Percentiles rank a stretch among this genome's conserved stretches.
These are phyloP conservation scores for Elmis aenea DNA, from an alignment of 2,888 invertebrate species.

Conservation along the genomic window DNA sequence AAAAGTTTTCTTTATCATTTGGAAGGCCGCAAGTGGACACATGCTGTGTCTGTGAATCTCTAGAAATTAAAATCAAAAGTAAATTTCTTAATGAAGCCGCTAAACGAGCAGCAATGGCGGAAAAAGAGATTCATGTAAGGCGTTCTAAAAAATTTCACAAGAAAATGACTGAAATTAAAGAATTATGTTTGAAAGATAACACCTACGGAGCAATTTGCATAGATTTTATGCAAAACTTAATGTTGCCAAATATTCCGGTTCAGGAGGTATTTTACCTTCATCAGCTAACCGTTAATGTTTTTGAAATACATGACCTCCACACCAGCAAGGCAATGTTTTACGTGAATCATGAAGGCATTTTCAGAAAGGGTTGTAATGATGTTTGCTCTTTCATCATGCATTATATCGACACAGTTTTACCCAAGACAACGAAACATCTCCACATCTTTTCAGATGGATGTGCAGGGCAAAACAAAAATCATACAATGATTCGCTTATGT, in stretches of 20 bases:
- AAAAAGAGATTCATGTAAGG: slow-evolving; percentile 15
- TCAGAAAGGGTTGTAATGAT: too few species aligned
- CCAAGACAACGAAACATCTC: slow-evolving; percentile 12
- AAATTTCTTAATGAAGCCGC: slow-evolving; percentile 14
- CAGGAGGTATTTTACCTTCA: slow-evolving; percentile 25
- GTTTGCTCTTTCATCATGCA: slow-evolving; percentile 16
- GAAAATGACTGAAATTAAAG: slow-evolving; percentile 10
- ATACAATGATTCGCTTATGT: slow-evolving; percentile 5
- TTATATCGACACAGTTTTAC: slow-evolving; percentile 7
- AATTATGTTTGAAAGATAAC: slow-evolving; percentile 10
- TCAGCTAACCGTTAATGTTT: slow-evolving; percentile 19
- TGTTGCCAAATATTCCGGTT: slow-evolving; percentile 19
- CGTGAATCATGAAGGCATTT: slow-evolving; percentile 12
- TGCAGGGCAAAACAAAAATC: slow-evolving; percentile 18
- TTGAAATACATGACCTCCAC: slow-evolving; percentile 16
- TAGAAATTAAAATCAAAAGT: slow-evolving; percentile 15
- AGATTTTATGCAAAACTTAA: slow-evolving; percentile 24
- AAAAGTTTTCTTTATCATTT: slow-evolving; percentile 10
- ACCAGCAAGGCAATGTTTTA: slow-evolving; percentile 16
- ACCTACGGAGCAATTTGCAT: slow-evolving; percentile 15
- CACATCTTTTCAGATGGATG: slow-evolving; percentile 17
- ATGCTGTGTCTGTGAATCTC: slow-evolving; percentile 13
- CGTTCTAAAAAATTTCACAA: slow-evolving; percentile 20
- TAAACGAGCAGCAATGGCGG: slow-evolving; percentile 17
- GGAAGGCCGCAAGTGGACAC: slow-evolving; percentile 16